Conservation (phyloP, 2,113 vertebrate genomes). For the Embiotoca jacksoni region DNA sequence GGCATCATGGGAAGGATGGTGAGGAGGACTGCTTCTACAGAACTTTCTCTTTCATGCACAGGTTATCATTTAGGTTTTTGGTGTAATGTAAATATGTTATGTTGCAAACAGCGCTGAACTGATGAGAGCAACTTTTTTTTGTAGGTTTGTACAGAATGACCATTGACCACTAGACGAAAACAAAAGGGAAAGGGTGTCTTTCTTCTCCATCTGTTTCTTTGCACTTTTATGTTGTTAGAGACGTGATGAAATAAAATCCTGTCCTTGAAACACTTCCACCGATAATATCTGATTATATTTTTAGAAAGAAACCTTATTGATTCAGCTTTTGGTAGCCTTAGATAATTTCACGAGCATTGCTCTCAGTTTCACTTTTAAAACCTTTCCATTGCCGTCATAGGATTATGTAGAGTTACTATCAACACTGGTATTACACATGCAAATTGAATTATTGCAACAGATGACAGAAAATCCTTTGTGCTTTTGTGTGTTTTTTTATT, state of each 20-base stretch:
- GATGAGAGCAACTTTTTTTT: not conserved
- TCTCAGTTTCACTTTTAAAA: not conserved
- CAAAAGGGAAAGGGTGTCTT: not conserved
- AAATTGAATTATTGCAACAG: not conserved
- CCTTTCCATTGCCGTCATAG: too few species aligned
- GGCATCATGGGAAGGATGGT: constrained; percentile 99
- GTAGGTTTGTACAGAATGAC: not conserved
- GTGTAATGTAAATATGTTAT: not conserved
- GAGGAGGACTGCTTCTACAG: constrained; percentile 68
- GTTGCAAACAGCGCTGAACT: not conserved
- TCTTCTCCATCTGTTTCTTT: not conserved
- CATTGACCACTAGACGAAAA: not conserved
- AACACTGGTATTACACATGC: not conserved
- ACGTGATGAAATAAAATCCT: too few species aligned
- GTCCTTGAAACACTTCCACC: too few species aligned
- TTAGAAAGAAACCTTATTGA: too few species aligned
- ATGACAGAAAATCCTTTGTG: not conserved
- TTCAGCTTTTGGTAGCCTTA: too few species aligned
- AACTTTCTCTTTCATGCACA: not conserved
- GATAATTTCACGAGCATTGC: not conserved
- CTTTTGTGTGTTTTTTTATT: not conserved
- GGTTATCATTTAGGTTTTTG: not conserved
- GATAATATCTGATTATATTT: too few species aligned
- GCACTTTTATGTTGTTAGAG: too few species aligned
- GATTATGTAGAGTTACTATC: not conserved